Evolutionary conservation across 2,113 vertebrate genomes (phyloP), one percentile per base, ranked within the genome.

Genomic region (Polypterus senegalus): DNA sequence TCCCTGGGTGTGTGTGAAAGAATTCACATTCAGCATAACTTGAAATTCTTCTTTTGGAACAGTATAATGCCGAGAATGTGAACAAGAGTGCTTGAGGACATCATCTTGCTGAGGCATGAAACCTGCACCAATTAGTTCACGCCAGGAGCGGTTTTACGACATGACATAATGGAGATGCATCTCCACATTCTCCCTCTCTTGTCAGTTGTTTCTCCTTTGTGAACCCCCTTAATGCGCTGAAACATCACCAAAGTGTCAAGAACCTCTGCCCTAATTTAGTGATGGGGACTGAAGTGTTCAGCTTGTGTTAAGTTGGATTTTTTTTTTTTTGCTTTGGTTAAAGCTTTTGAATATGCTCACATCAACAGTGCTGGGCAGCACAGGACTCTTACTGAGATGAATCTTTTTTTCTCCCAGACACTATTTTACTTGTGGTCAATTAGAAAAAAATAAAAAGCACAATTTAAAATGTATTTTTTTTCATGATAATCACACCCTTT

Each of bases 41-140:
- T 49, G 10, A 45, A 49, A 7, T 60, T n/a, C 9, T 48, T 59
- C 58, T 45, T 59, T 9, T 4, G 4, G 10, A 47, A 27, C 47
- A 49, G 45, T 60, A 27, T 49, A 49, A 46, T 54, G 52, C 51
- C 27, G 27, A 27, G 27, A 53, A 59, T 51, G 54, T 49, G 52
- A 56, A 62, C 27, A 61, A 47, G 54, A 63, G 56, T 57, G 58
- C 65, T 71, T 57, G 60, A 61, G 57, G 57, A 58, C 48, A 44
- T 71, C 47, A 61, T 63, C 54, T 71, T 66, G 64, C 64, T 69
- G 70, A 71, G 62, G 47, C 65, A 71, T 64, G 59, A 71, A 48
- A 64, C 48, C 61, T 64, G 55, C 59, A 63, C 66, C 67, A 71
- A 71, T 71, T 71, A 71, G 62, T 64, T 56, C 56, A 49, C 55